These are phyloP conservation scores for Pristionchus entomophagus DNA, from an alignment of 2,888 invertebrate species.

Conservation along the genomic window DNA sequence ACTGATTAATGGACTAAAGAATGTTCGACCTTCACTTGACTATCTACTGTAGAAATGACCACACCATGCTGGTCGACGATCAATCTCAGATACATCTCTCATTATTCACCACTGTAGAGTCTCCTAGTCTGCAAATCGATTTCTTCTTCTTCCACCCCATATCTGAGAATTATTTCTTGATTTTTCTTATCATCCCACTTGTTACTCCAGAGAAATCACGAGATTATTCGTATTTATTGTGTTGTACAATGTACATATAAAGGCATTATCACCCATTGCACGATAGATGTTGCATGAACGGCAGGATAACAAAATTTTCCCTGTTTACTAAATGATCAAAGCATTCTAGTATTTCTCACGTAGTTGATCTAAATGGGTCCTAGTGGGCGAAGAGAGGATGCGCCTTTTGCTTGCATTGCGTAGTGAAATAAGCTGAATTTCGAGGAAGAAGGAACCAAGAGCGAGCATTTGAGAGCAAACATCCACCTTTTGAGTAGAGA, in stretches of 20 bases:
- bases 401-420: not conserved
- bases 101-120: not conserved
- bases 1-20: not conserved
- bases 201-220: not conserved
- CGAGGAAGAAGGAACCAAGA: no score
- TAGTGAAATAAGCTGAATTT: not conserved
- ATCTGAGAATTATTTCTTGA: conserved; percentile 9
- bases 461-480: not conserved
- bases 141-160: not conserved
- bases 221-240: conserved; percentile 32
- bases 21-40: not conserved
- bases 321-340: not conserved
- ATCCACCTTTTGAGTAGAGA: not conserved
- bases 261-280: not conserved
- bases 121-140: not conserved
- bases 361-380: not conserved
- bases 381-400: not conserved
- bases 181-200: not conserved
- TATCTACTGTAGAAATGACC: conserved; percentile 26
- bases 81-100: conserved; percentile 36
- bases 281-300: not conserved
- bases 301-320: not conserved
- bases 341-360: not conserved
- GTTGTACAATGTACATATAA: conserved; percentile 43
- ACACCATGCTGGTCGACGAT: not conserved